Evolutionary conservation across 35 echinoderm and acorn worm genomes (phyloP).

Genomic region (Stichopus chloronotus): DNA sequence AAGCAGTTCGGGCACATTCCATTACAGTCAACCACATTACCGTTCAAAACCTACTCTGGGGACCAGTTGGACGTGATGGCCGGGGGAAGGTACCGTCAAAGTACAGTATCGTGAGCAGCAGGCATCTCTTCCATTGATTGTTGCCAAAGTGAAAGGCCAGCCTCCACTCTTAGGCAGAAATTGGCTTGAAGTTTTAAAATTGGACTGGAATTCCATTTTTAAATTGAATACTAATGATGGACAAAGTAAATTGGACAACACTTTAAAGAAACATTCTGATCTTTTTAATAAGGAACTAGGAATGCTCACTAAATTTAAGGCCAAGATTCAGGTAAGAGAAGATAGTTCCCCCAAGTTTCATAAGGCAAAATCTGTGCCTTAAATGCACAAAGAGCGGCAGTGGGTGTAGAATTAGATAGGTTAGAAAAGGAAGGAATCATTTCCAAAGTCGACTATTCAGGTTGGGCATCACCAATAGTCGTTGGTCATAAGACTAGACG

Average conservation of each 20-base stretch:
- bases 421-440: not conserved
- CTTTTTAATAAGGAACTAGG: not conserved
- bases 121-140: constrained; percentile 20
- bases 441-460: constrained; percentile 9
- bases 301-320: constrained; percentile 13
- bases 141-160: constrained; percentile 34
- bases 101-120: constrained; percentile 38
- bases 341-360: not conserved
- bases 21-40: not conserved
- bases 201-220: constrained; percentile 3
- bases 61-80: constrained; percentile 15
- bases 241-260: not conserved
- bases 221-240: not conserved
- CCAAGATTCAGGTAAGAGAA: constrained; percentile 26
- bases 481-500: too few species aligned
- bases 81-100: constrained; percentile 47
- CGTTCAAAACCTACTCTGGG: constrained; percentile 53
- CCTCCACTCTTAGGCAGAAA: not conserved
- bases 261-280: not conserved
- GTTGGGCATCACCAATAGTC: too few species aligned
- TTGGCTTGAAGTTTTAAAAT: not conserved
- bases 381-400: not conserved
- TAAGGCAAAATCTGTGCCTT: constrained; percentile 11
- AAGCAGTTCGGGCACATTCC: constrained; percentile 30
- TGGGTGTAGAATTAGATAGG: too few species aligned